These are phyloP conservation scores for Clistopyga incitator DNA, from an alignment of 2,888 invertebrate species.

Conservation along the genomic window DNA sequence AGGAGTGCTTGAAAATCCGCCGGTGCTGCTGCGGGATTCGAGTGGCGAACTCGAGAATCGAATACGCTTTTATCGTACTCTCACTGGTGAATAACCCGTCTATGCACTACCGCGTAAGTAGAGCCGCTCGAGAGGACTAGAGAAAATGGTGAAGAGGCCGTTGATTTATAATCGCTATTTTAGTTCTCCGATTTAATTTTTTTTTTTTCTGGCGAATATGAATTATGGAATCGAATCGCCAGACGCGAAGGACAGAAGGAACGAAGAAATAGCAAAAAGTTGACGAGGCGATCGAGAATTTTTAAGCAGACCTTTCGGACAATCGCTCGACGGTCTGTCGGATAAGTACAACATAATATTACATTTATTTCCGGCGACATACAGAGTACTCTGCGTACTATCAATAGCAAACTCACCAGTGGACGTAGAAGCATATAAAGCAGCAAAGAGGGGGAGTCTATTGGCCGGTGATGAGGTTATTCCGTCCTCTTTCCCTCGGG, in stretches of 20 bases:
- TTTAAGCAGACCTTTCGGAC: background rate
- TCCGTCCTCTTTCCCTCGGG: slow-evolving; percentile 79
- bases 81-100: background rate
- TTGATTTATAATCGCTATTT: slow-evolving; percentile 31
- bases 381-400: slow-evolving; percentile 29
- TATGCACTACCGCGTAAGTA: background rate
- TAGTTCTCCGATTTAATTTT: background rate
- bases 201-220: background rate
- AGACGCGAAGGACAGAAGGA: background rate
- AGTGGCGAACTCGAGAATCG: slow-evolving; percentile 35
- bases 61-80: slow-evolving; percentile 36
- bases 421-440: slow-evolving; percentile 57
- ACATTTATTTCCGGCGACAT: slow-evolving; percentile 37
- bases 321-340: background rate
- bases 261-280: background rate
- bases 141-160: slow-evolving; percentile 17
- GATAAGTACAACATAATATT: slow-evolving; percentile 8
- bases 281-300: background rate
- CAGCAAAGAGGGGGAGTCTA: slow-evolving; percentile 76
- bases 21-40: slow-evolving; percentile 10
- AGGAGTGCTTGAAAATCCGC: slow-evolving; percentile 27
- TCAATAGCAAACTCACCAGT: slow-evolving; percentile 52
- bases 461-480: slow-evolving; percentile 79
- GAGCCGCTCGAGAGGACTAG: background rate
- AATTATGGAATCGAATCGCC: background rate